These are phyloP conservation scores for Copidosoma aretas DNA, from an alignment of 2,888 invertebrate species.

Conservation along the genomic window DNA sequence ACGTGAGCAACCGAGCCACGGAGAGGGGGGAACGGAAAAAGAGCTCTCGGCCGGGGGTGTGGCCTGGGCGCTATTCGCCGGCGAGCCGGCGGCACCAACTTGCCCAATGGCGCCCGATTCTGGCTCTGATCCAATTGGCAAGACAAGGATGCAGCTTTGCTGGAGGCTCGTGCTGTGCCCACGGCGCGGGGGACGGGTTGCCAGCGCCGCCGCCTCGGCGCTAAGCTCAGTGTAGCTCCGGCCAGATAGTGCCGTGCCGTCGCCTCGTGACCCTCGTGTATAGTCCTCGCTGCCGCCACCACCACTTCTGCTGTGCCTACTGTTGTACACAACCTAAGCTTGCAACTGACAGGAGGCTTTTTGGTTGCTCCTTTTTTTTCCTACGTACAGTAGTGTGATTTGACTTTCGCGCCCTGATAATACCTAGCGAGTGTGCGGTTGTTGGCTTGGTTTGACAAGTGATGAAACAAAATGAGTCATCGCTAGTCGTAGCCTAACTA, in stretches of 20 bases:
- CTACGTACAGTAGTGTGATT: too few relatives aligned
- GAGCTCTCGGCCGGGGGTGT: neutral
- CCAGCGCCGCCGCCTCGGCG: slow-evolving; percentile 20
- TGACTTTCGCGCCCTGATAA: neutral
- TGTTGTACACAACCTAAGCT: neutral
- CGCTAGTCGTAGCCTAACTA: too few relatives aligned
- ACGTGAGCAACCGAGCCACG: neutral
- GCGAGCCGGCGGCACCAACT: slow-evolving; percentile 42
- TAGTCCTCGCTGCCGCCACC: slow-evolving; percentile 12
- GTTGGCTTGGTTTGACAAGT: too few relatives aligned
- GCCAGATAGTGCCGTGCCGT: slow-evolving; percentile 63
- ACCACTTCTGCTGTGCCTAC: slow-evolving; percentile 2
- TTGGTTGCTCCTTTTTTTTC: too few relatives aligned
- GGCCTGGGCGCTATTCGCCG: slow-evolving; percentile 42
- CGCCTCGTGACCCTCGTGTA: slow-evolving; percentile 53
- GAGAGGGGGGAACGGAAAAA: neutral
- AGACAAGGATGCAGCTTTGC: slow-evolving; percentile 37
- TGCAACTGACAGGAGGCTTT: neutral
- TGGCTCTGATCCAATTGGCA: neutral
- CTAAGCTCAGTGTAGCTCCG: slow-evolving; percentile 41
- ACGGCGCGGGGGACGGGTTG: slow-evolving; percentile 5
- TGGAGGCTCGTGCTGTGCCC: slow-evolving; percentile 33
- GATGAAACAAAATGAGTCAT: too few relatives aligned
- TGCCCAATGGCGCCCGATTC: slow-evolving; percentile 1
- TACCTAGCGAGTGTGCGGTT: neutral